Evolutionary conservation across 2,113 vertebrate species (phyloP).

Genomic region (Arizona elegans): DNA sequence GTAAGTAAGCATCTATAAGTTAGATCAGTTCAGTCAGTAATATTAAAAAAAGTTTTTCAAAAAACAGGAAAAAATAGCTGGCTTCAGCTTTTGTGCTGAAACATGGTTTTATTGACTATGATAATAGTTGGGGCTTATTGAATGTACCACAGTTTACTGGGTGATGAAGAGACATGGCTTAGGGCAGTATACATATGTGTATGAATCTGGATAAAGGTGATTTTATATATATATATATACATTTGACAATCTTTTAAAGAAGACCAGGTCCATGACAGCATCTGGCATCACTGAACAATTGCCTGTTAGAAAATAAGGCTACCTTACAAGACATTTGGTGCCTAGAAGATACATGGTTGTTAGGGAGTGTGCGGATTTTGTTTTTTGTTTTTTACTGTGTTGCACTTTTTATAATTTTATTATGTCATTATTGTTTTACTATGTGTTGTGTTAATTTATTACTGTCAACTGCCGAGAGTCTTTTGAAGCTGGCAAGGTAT

Average conservation of each 20-base stretch:
- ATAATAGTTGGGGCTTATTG: background rate
- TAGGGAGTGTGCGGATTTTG: background rate
- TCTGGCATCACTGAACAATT: background rate
- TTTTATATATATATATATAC: background rate
- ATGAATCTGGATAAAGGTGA: background rate
- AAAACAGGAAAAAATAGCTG: background rate
- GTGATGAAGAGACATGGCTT: background rate
- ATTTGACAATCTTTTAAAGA: background rate
- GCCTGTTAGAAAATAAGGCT: background rate
- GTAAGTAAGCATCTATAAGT: background rate
- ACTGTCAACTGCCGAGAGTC: background rate
- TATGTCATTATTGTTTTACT: background rate
- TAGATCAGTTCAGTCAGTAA: background rate
- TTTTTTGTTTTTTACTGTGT: background rate
- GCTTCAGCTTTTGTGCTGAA: background rate
- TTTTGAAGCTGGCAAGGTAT: background rate
- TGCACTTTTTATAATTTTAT: background rate
- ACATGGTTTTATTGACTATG: background rate
- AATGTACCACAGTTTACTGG: background rate
- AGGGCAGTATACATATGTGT: background rate
- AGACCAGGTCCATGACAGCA: background rate
- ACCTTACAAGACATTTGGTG: background rate
- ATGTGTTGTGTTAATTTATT: background rate
- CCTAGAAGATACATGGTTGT: background rate
- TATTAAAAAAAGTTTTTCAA: background rate